phyloP scores from a whole-genome alignment of 2,113 vertebrate species.

The Cololabis saira region DNA sequence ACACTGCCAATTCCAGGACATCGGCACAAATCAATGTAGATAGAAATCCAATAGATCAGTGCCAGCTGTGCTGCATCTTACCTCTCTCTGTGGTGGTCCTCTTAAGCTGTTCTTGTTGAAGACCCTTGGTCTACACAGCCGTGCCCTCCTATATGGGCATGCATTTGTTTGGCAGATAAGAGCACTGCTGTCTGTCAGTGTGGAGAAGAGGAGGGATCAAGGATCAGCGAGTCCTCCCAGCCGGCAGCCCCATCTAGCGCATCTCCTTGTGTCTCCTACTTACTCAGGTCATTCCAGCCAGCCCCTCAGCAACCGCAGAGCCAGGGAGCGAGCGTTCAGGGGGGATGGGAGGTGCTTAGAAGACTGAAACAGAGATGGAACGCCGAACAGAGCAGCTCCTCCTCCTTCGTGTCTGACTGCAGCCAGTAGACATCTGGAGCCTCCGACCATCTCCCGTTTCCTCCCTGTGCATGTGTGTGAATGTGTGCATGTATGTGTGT shows the following conservation, averaged over 20 bases:
- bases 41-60: slow-evolving; percentile 38
- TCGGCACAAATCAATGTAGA: slow-evolving; percentile 23
- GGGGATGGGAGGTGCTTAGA: slow-evolving; percentile 74
- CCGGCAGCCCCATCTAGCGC: slow-evolving; percentile 60
- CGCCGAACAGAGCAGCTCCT: slow-evolving; percentile 67
- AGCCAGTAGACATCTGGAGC: slow-evolving; percentile 66
- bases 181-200: slow-evolving; percentile 52
- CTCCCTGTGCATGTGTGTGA: slow-evolving; percentile 39
- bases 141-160: slow-evolving; percentile 80
- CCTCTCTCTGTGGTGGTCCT: slow-evolving; percentile 69
- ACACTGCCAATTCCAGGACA: slow-evolving; percentile 19
- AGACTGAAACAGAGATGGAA: slow-evolving; percentile 64
- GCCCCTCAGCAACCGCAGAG: slow-evolving; percentile 73
- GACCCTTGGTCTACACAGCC: slow-evolving; percentile 65
- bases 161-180: slow-evolving; percentile 65
- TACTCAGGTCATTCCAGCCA: slow-evolving; percentile 79
- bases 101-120: slow-evolving; percentile 57
- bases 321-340: slow-evolving; percentile 48
- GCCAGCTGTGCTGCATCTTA: slow-evolving; percentile 60
- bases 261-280: slow-evolving; percentile 72
- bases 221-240: slow-evolving; percentile 68
- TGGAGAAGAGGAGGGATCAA: slow-evolving; percentile 55
- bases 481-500: slow-evolving; percentile 29
- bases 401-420: slow-evolving; percentile 76
- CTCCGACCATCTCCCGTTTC: slow-evolving; percentile 44